Percentiles rank a stretch among this genome's conserved stretches.
Evolutionary conservation across 2,113 vertebrate species (phyloP).

Genomic region (Sinocyclocheilus grahami): DNA sequence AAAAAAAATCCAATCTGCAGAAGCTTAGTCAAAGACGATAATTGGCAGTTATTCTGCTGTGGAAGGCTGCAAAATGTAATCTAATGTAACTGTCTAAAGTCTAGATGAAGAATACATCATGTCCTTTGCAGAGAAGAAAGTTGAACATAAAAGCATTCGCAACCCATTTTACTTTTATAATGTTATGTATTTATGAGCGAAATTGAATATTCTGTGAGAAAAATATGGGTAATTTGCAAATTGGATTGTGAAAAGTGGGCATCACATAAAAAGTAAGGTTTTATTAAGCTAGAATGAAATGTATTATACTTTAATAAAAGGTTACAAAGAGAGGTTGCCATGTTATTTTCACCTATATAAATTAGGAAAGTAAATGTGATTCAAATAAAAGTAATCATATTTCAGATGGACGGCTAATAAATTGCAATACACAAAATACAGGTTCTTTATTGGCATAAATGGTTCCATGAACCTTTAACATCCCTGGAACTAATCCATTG

Average conservation of each 20-base stretch:
- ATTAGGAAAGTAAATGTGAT: neutral
- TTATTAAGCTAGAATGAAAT: neutral
- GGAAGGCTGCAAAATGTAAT: neutral
- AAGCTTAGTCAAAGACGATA: slow-evolving; percentile 4
- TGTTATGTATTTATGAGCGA: neutral
- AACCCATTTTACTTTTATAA: neutral
- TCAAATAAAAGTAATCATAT: neutral
- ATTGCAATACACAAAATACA: no score
- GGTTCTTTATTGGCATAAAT: no score
- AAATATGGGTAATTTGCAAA: neutral
- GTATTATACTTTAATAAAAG: neutral
- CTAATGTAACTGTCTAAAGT: neutral
- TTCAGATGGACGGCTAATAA: no score
- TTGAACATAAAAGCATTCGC: neutral
- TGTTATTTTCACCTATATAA: neutral
- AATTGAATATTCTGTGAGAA: neutral
- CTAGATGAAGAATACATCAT: neutral
- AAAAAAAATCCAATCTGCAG: neutral
- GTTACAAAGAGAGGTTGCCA: neutral
- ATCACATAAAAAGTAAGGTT: neutral
- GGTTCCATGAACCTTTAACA: no score
- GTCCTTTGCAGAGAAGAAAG: neutral
- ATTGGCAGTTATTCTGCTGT: slow-evolving; percentile 22
- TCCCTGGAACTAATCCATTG: no score
- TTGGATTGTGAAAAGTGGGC: neutral